phyloP scores from a whole-genome alignment of 2,888 invertebrate genomes.

The Xanthorhoe designata region DNA sequence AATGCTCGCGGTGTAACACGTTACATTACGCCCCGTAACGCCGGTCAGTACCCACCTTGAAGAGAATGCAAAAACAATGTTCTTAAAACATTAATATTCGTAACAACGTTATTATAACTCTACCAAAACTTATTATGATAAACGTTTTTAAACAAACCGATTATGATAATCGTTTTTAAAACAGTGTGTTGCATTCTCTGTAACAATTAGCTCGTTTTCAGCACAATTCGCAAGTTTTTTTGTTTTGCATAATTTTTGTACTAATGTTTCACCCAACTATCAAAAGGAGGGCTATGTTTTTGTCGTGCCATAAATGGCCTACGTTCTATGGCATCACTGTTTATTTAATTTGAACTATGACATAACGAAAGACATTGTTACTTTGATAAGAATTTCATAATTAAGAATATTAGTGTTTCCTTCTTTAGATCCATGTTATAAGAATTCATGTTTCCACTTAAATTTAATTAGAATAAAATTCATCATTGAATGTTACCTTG shows the following conservation, averaged over 20 bases:
- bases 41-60: no score
- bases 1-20: no score
- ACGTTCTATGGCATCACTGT: constrained; percentile 41
- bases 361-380: constrained; percentile 82
- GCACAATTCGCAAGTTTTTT: constrained; percentile 59
- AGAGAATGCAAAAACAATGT: constrained; percentile 27
- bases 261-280: constrained; percentile 46
- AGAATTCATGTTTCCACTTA: constrained; percentile 85
- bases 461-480: constrained; percentile 84
- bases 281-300: constrained; percentile 36
- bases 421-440: constrained; percentile 85
- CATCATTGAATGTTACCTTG: constrained; percentile 72
- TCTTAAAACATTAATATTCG: background rate
- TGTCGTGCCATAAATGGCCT: constrained; percentile 69
- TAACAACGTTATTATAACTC: background rate
- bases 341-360: constrained; percentile 62
- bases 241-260: constrained; percentile 58
- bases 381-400: constrained; percentile 83
- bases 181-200: constrained; percentile 25
- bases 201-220: constrained; percentile 49
- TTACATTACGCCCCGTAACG: no score
- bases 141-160: constrained; percentile 15
- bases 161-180: constrained; percentile 19
- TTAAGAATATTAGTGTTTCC: constrained; percentile 84
- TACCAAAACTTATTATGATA: constrained; percentile 16